phyloP scores from a whole-genome alignment of 2,888 invertebrate genomes.

The Phytoseiulus persimilis region DNA sequence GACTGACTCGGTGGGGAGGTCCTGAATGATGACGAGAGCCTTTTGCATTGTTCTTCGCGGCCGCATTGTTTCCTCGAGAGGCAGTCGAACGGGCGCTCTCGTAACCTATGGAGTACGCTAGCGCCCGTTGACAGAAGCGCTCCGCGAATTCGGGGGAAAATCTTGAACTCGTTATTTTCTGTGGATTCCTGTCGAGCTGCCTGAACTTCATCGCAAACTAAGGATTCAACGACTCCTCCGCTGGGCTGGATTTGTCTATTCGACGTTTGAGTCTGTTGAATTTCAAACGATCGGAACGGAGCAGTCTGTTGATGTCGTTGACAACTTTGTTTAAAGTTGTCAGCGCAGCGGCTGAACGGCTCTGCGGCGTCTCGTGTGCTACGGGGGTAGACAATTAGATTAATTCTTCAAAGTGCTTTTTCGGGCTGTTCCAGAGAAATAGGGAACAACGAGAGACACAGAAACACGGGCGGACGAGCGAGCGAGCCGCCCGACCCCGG shows the following conservation, averaged over 20 bases:
- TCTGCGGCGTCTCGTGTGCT: not conserved
- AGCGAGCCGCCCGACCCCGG: not conserved
- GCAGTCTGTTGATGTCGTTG: not conserved
- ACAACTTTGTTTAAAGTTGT: not conserved
- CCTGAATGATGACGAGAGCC: not conserved
- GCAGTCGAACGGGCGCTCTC: not conserved
- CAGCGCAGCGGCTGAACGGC: not conserved
- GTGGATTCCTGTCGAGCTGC: too few relatives aligned
- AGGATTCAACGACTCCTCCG: too few relatives aligned
- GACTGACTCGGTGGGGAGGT: not conserved
- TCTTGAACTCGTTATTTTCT: too few relatives aligned
- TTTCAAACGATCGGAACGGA: not conserved
- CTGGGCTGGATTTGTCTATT: too few relatives aligned
- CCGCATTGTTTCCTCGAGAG: not conserved
- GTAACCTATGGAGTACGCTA: not conserved
- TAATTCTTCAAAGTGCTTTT: not conserved
- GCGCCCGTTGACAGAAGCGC: not conserved
- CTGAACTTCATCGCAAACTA: too few relatives aligned
- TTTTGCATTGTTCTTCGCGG: not conserved
- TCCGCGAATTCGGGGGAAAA: too few relatives aligned
- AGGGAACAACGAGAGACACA: not conserved
- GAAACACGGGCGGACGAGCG: not conserved
- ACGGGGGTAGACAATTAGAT: not conserved
- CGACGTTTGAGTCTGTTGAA: not conserved
- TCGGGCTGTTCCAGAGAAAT: not conserved